Percentiles rank a stretch among this genome's conserved stretches.
These are phyloP conservation scores for Eurosta solidaginis DNA, from an alignment of 1,140 invertebrate genomes.

Conservation along the genomic window DNA sequence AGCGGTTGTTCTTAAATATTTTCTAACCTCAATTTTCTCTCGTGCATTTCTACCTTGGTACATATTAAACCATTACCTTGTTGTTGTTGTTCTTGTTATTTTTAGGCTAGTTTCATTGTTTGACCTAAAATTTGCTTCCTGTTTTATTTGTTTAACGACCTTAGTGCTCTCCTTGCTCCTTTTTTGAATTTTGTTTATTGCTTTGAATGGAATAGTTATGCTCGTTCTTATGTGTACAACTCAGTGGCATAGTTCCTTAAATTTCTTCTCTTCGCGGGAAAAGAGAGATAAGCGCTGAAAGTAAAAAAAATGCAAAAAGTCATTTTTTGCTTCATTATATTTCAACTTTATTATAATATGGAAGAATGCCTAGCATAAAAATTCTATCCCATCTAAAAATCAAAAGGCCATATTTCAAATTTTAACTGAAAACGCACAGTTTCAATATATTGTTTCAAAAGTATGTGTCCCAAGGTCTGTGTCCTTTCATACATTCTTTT, in stretches of 20 bases:
- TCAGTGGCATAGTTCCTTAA: neutral
- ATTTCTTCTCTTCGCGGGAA: neutral
- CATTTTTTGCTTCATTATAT: neutral
- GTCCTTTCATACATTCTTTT: too few relatives aligned
- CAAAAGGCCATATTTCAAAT: too few relatives aligned
- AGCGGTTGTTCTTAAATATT: neutral
- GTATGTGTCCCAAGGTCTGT: too few relatives aligned
- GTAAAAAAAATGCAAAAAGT: neutral
- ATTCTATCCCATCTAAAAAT: too few relatives aligned
- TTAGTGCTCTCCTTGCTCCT: neutral
- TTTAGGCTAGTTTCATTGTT: neutral
- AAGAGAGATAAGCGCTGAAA: conserved; percentile 17
- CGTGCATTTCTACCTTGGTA: neutral
- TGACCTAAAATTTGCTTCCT: neutral
- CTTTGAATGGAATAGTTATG: neutral
- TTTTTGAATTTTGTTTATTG: neutral
- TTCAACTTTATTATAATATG: too few relatives aligned
- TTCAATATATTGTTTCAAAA: too few relatives aligned
- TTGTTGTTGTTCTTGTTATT: neutral
- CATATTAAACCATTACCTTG: neutral
- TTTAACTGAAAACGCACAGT: too few relatives aligned
- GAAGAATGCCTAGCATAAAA: neutral
- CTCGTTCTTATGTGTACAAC: neutral
- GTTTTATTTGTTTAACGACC: neutral
- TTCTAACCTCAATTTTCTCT: neutral